Base-by-base conservation (phyloP, 2,113 vertebrate genomes). In the Datnioides undecimradiatus region DNA sequence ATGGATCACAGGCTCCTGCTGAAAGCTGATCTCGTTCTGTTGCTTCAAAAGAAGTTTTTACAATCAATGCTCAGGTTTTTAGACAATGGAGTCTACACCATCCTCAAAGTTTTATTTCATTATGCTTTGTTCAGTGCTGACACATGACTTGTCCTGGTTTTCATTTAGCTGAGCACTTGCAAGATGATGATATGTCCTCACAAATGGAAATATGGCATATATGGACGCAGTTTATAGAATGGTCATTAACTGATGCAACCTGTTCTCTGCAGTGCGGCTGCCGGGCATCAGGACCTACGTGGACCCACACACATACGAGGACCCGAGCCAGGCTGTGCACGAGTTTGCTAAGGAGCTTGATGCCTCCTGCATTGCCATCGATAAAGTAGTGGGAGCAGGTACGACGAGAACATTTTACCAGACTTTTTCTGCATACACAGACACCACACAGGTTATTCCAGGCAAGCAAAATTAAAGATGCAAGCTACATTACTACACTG, bases 371-470 rank as follows among this genome's bases (percentile, higher is more conserved):
- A 95, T 96, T 8, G 93, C 95, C 76, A 96, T 96, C 0, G 95
- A 96, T 76, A 95, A 95, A 91, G 95, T 96, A n/a, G 95, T 96
- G 48, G 95, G 95, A 84, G 95, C 95, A 93, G 95, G 95, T 96
- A 76, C 82, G 93, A 58, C 17, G 13, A 31, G 79, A 21, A 45
- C 3, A 14, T 54, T 65, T 64, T 54, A 40, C 14, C n/a, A 31
- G 3, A 64, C 48, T 13, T 38, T 38, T 40, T 8, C 21, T 40
- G 51, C n/a, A 25, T 2, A 60, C 25, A 62, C 21, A 62, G 12
- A 74, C 41, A 31, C 11, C 33, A 19, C 23, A 17, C 45, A 57
- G 19, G 29, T n/a, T 62, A 43, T 52, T 41, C 52, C 34, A 63
- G 21, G 4, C n/a, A 54, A 19, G 43, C 6, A 51, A 41, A 69